Percentiles rank a stretch among this genome's conserved stretches.
Conservation (phyloP, 2,888 invertebrate species). For the Apoda limacodes region DNA sequence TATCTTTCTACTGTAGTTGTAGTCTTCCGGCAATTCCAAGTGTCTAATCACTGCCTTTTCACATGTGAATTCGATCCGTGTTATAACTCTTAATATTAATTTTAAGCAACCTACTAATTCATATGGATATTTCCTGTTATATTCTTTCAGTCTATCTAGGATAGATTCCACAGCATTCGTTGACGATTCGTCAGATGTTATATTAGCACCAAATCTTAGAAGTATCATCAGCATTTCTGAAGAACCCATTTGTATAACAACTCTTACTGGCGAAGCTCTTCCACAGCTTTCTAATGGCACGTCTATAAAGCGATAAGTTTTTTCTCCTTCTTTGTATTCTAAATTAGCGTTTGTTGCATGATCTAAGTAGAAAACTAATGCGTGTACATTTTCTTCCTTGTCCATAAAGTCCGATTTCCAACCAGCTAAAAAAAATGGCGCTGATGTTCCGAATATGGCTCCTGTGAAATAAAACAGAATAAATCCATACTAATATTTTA, state of each 20-base stretch:
- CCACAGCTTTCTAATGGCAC: constrained; percentile 87
- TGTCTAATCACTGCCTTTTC: constrained; percentile 39
- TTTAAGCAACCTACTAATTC: constrained; percentile 78
- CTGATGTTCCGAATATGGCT: constrained; percentile 83
- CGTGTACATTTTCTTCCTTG: constrained; percentile 82
- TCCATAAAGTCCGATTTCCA: constrained; percentile 89
- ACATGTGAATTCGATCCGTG: constrained; percentile 65
- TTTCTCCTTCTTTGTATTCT: constrained; percentile 57
- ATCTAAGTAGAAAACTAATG: constrained; percentile 80
- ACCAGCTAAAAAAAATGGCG: constrained; percentile 84
- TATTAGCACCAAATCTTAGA: constrained; percentile 76
- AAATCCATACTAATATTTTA: neutral
- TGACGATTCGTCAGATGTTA: constrained; percentile 68
- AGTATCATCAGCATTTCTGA: constrained; percentile 82
- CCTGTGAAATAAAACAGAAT: constrained; percentile 62
- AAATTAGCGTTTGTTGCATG: constrained; percentile 78
- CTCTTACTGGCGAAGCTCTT: constrained; percentile 76
- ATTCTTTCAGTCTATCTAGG: constrained; percentile 74
- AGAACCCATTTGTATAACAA: constrained; percentile 79
- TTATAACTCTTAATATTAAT: constrained; percentile 74
- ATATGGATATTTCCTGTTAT: constrained; percentile 73
- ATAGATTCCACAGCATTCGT: constrained; percentile 74
- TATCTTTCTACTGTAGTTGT: constrained; percentile 54
- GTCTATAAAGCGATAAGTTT: constrained; percentile 75
- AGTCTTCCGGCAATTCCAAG: constrained; percentile 45